A percentile compares a stretch with the other conserved stretches of the same genome.
Evolutionary conservation across 2,888 invertebrate species (phyloP).

Genomic region (Drosophila engyochracea): DNA sequence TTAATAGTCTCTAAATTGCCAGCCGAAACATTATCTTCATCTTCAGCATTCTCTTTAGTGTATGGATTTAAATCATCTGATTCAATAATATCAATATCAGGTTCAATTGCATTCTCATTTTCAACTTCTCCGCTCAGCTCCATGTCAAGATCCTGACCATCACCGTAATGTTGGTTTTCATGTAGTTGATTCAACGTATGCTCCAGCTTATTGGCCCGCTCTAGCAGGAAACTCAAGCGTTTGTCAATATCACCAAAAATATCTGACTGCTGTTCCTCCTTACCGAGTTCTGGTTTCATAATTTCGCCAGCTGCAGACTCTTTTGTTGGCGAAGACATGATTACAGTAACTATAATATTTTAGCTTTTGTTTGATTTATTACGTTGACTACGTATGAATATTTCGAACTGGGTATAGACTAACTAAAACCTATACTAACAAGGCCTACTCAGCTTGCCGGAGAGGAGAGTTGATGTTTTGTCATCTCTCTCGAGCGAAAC

Average conservation of each 20-base stretch:
- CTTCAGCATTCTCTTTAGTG: not conserved
- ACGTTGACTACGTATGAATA: not conserved
- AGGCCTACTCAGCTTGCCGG: conserved; percentile 38
- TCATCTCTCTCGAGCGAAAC: conserved; percentile 9
- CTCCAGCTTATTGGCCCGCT: not conserved
- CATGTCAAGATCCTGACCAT: not conserved
- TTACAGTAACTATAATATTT: not conserved
- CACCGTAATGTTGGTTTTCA: not conserved
- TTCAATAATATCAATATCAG: not conserved
- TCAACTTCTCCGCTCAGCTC: not conserved
- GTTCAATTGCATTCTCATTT: not conserved
- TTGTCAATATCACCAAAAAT: conserved; percentile 42
- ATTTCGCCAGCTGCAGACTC: not conserved
- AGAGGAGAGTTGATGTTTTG: conserved; percentile 9
- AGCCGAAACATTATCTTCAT: not conserved
- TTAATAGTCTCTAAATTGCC: not conserved
- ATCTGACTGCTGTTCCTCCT: not conserved
- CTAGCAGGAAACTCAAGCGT: conserved; percentile 39
- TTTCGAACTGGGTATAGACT: not conserved
- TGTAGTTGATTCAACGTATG: conserved; percentile 11
- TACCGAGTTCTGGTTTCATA: not conserved
- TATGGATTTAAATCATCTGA: not conserved
- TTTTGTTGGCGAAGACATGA: conserved; percentile 31
- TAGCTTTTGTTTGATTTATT: not conserved
- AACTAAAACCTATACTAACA: not conserved